phyloP scores from a whole-genome alignment of 2,797 vertebrate genomes.

The Brachyrhaphis roseni region DNA sequence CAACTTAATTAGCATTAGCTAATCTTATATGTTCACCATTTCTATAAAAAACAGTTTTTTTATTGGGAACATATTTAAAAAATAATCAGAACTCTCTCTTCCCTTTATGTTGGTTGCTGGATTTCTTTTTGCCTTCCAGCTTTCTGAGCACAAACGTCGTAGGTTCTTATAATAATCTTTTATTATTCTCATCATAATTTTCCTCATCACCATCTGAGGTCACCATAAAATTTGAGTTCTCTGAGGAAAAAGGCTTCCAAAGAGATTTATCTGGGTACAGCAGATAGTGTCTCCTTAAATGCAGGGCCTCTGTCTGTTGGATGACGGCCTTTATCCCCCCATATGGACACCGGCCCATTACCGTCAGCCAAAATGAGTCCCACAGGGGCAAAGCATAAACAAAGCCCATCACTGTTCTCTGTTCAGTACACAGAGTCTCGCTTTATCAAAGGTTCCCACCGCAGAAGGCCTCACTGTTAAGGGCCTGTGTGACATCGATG shows the following conservation, averaged over 20 bases:
- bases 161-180: neutral
- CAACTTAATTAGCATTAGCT: neutral
- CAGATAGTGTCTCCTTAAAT: conserved; percentile 42
- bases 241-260: conserved; percentile 17
- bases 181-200: neutral
- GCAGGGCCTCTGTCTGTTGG: conserved; percentile 52
- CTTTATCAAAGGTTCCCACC: conserved; percentile 61
- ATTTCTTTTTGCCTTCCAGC: neutral
- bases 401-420: conserved; percentile 73
- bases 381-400: conserved; percentile 57
- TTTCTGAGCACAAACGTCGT: neutral
- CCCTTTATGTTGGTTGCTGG: neutral
- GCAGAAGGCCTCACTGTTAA: conserved; percentile 39
- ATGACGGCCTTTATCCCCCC: conserved; percentile 56
- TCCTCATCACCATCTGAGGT: conserved; percentile 10
- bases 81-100: neutral
- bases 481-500: conserved; percentile 32
- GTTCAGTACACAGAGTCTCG: conserved; percentile 47
- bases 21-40: neutral
- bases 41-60: neutral
- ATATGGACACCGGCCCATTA: conserved; percentile 64
- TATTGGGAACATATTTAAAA: neutral
- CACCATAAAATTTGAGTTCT: neutral
- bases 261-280: conserved; percentile 38
- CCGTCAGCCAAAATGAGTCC: conserved; percentile 64